A percentile compares a stretch with the other conserved stretches of the same genome.
phyloP scores from a whole-genome alignment of 2,888 invertebrate species.

The Phytoseiulus persimilis region DNA sequence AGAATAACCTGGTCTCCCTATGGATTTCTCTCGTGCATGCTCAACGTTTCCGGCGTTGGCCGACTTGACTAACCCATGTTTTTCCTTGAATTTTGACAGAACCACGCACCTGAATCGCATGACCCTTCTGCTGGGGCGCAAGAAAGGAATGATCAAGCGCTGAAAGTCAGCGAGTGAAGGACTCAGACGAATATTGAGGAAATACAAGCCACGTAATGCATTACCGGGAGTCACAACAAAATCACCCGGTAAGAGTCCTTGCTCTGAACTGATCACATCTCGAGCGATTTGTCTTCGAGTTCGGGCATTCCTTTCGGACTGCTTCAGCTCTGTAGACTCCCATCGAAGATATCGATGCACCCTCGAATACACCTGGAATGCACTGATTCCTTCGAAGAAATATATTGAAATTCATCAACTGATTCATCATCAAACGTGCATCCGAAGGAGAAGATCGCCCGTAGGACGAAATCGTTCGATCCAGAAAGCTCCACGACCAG shows the following conservation, averaged over 20 bases:
- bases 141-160: not conserved
- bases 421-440: too few species aligned
- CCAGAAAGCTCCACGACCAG: not conserved
- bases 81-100: not conserved
- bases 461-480: not conserved
- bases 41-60: too few species aligned
- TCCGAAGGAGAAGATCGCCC: not conserved
- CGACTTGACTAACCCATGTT: too few species aligned
- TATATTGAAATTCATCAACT: too few species aligned
- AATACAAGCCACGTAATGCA: not conserved
- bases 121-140: not conserved
- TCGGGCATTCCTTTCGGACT: too few species aligned
- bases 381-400: too few species aligned
- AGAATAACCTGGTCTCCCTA: too few species aligned
- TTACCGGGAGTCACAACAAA: conserved; percentile 10
- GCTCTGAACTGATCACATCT: not conserved
- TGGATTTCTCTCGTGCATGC: too few species aligned
- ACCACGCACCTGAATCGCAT: not conserved
- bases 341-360: too few species aligned
- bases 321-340: too few species aligned
- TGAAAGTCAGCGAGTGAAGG: not conserved
- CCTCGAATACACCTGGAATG: too few species aligned
- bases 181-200: not conserved
- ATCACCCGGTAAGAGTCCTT: conserved; percentile 13
- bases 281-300: not conserved